These are phyloP conservation scores for Phasianus colchicus DNA, from an alignment of 2,113 vertebrate genomes.

Conservation along the genomic window DNA sequence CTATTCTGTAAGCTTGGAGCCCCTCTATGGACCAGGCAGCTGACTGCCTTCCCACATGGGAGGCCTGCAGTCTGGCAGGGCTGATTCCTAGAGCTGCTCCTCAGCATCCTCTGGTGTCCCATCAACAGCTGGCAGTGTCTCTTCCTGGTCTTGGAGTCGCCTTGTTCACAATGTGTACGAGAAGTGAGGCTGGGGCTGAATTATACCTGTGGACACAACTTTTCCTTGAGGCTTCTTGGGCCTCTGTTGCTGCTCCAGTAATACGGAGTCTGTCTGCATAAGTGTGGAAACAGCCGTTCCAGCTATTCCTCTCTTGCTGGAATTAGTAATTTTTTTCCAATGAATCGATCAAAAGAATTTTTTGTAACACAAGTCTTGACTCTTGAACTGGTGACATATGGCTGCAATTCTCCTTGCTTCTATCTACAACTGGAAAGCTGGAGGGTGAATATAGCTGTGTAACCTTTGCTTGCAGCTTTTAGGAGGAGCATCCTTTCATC, in stretches of 20 bases:
- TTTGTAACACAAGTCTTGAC: background rate
- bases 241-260: background rate
- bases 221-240: background rate
- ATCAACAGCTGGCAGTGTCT: rapidly evolving
- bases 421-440: background rate
- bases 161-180: rapidly evolving
- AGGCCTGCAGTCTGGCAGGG: background rate
- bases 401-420: background rate
- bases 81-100: background rate
- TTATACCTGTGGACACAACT: background rate
- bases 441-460: background rate
- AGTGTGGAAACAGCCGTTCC: background rate
- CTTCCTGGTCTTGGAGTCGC: background rate
- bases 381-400: rapidly evolving
- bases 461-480: background rate
- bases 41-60: background rate
- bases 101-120: rapidly evolving
- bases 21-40: rapidly evolving
- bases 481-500: background rate
- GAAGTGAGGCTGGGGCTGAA: background rate
- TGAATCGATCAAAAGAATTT: background rate
- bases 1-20: background rate
- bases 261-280: too few species aligned
- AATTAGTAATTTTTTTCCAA: background rate
- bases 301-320: background rate